Percentiles rank a stretch among this genome's conserved stretches.
These are phyloP conservation scores for Ceyx erithaca DNA, from an alignment of 2,797 vertebrate genomes.

Conservation along the genomic window DNA sequence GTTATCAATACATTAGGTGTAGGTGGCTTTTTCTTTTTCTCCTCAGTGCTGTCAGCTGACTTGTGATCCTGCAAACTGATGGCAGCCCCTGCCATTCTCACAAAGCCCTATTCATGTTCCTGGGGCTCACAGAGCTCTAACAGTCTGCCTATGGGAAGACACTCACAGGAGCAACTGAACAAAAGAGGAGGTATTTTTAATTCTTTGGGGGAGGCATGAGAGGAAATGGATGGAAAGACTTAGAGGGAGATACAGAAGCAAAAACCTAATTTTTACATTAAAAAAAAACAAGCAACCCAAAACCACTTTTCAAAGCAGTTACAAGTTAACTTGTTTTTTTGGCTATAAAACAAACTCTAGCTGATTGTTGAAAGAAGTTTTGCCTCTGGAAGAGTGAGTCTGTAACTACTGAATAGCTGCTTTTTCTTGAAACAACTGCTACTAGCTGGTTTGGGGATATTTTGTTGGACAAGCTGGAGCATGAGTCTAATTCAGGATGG, in stretches of 20 bases:
- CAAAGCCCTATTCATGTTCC: neutral
- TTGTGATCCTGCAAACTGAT: neutral
- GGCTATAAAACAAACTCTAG: neutral
- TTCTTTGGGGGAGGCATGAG: neutral
- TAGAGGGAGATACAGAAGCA: neutral
- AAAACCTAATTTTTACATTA: neutral
- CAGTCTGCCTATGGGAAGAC: neutral
- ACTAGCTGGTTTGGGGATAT: neutral
- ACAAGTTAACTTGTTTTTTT: neutral
- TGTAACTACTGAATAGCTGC: neutral
- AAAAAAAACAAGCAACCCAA: neutral
- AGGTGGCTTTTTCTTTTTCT: neutral
- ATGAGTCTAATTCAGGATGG: constrained; percentile 34
- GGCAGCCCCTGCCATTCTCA: neutral
- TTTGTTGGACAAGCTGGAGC: constrained; percentile 33
- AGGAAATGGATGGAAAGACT: neutral
- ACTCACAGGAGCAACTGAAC: neutral
- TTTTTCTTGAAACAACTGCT: constrained; percentile 10
- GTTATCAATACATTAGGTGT: neutral
- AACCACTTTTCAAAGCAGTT: neutral
- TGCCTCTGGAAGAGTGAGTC: neutral
- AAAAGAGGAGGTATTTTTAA: neutral
- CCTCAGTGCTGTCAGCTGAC: neutral
- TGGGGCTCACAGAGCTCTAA: neutral
- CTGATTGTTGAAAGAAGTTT: neutral